These are phyloP conservation scores for Alloscopus bannaensis DNA, from an alignment of 2,888 invertebrate species.

Conservation along the genomic window DNA sequence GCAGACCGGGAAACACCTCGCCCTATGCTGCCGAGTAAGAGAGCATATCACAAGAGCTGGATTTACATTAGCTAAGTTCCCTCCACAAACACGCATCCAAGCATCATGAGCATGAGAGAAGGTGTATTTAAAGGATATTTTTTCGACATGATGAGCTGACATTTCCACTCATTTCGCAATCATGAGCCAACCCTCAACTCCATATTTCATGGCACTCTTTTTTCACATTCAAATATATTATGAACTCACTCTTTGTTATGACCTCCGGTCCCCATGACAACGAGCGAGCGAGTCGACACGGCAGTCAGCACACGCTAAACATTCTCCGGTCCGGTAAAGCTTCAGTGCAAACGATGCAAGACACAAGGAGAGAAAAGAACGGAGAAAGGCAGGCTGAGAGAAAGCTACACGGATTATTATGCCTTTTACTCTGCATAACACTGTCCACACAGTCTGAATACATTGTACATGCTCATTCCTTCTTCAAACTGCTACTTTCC, in stretches of 20 bases:
- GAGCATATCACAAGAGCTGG: neutral
- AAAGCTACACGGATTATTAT: too few species aligned
- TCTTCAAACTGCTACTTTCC: too few species aligned
- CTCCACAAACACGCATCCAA: too few species aligned
- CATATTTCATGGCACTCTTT: constrained; percentile 67
- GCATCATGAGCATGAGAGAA: too few species aligned
- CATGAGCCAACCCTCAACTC: constrained; percentile 49
- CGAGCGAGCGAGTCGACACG: constrained; percentile 36
- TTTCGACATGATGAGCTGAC: constrained; percentile 69
- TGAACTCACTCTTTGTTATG: constrained; percentile 72
- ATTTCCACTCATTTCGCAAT: constrained; percentile 71
- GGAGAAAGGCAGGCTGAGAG: too few species aligned
- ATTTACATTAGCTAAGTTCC: too few species aligned
- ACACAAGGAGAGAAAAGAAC: too few species aligned
- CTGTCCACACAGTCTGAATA: too few species aligned
- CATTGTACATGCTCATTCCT: too few species aligned
- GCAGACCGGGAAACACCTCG: constrained; percentile 31
- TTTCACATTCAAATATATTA: constrained; percentile 71
- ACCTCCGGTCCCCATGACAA: constrained; percentile 63
- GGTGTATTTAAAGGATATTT: too few species aligned
- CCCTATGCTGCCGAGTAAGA: neutral
- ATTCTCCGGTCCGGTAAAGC: neutral
- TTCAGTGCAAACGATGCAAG: neutral
- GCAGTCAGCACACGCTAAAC: too few species aligned
- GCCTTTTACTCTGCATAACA: too few species aligned